Evolutionary conservation across 2,888 invertebrate species (phyloP).

Genomic region (Pollenia amentaria): DNA sequence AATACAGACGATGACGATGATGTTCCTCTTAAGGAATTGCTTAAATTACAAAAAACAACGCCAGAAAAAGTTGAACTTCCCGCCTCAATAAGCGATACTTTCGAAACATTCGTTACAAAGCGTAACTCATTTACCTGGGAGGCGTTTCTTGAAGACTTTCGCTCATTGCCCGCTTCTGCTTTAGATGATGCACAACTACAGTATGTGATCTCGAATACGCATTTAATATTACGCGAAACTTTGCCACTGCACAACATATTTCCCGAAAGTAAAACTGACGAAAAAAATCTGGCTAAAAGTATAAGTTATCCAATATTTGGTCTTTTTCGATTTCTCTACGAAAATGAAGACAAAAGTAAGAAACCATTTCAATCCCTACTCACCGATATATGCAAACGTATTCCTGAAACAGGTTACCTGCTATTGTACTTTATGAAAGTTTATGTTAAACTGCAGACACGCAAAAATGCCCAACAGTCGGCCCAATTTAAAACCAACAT

Average conservation of each 20-base stretch:
- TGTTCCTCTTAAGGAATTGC: slow-evolving; percentile 89
- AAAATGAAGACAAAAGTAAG: slow-evolving; percentile 89
- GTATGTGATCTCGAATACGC: slow-evolving; percentile 83
- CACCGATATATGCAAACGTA: slow-evolving; percentile 90
- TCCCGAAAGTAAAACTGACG: slow-evolving; percentile 87
- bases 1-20: slow-evolving; percentile 87
- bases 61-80: slow-evolving; percentile 84
- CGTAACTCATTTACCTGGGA: slow-evolving; percentile 83
- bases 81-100: slow-evolving; percentile 82
- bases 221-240: slow-evolving; percentile 82
- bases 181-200: slow-evolving; percentile 84
- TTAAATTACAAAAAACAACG: slow-evolving; percentile 83
- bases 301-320: slow-evolving; percentile 94
- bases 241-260: slow-evolving; percentile 84
- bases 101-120: slow-evolving; percentile 82
- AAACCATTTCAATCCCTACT: slow-evolving; percentile 92
- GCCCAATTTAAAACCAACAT: slow-evolving; percentile 92
- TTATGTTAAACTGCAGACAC: slow-evolving; percentile 86
- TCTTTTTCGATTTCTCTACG: slow-evolving; percentile 93
- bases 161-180: slow-evolving; percentile 81
- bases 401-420: slow-evolving; percentile 92
- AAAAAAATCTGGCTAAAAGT: slow-evolving; percentile 89
- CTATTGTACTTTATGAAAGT: slow-evolving; percentile 96
- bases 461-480: slow-evolving; percentile 86
- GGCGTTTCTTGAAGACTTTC: slow-evolving; percentile 83